phyloP scores from a whole-genome alignment of 2,888 invertebrate genomes.

The Molorchus minor region DNA sequence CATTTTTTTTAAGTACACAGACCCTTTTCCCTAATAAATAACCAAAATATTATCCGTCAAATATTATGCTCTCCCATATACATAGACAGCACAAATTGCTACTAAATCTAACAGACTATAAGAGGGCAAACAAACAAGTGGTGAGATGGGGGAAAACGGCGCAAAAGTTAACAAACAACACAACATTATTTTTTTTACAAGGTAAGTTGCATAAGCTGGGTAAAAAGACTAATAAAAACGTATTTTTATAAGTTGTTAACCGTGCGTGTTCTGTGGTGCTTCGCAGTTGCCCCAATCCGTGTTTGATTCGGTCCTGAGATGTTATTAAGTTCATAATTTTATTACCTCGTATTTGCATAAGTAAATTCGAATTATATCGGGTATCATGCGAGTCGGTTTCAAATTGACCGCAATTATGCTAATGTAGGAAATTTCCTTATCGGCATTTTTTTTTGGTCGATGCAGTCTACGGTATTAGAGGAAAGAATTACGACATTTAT shows the following conservation, averaged over 20 bases:
- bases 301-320: neutral
- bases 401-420: constrained; percentile 24
- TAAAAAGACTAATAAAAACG: neutral
- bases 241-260: too few relatives aligned
- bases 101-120: constrained; percentile 11
- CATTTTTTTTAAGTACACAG: constrained; percentile 30
- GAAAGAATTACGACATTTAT: too few relatives aligned
- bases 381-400: constrained; percentile 12
- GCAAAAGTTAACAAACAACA: neutral
- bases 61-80: constrained; percentile 14
- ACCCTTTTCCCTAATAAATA: constrained; percentile 20
- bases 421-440: constrained; percentile 14
- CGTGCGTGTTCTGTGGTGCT: neutral
- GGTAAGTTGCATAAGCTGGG: neutral
- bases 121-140: neutral
- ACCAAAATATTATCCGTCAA: constrained; percentile 20
- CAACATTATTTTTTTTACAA: neutral
- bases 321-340: constrained; percentile 11
- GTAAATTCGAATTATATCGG: constrained; percentile 16
- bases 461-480: neutral
- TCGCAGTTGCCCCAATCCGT: neutral
- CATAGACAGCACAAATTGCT: constrained; percentile 10
- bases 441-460: neutral
- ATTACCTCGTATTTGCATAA: constrained; percentile 17
- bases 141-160: neutral